Percentiles rank a stretch among this genome's conserved stretches.
These are phyloP conservation scores for Girardinus metallicus DNA, from an alignment of 2,797 vertebrate species.

Conservation along the genomic window DNA sequence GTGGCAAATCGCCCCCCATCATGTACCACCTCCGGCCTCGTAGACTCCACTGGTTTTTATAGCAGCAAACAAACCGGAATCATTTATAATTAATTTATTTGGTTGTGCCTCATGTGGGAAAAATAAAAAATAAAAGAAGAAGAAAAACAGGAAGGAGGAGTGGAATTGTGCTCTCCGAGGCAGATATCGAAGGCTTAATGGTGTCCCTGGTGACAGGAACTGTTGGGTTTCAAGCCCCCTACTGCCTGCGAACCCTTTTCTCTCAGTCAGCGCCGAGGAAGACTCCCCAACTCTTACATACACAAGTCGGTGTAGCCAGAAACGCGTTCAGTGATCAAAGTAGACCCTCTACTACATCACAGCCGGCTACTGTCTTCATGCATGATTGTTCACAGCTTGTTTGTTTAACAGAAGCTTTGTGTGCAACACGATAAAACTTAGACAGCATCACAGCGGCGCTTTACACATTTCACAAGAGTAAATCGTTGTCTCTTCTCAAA, in stretches of 20 bases:
- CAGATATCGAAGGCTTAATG: slow-evolving; percentile 55
- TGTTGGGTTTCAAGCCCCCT: slow-evolving; percentile 27
- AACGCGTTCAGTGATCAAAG: slow-evolving; percentile 36
- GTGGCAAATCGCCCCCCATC: slow-evolving; percentile 26
- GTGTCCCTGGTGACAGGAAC: slow-evolving; percentile 49
- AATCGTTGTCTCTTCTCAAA: slow-evolving; percentile 1
- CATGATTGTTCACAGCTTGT: slow-evolving; percentile 22
- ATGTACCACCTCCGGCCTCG: background rate
- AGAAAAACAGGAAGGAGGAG: slow-evolving; percentile 30
- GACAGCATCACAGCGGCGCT: background rate
- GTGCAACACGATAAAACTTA: slow-evolving; percentile 3
- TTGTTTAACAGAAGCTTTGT: slow-evolving; percentile 23
- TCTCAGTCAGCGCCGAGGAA: slow-evolving; percentile 22
- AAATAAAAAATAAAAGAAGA: slow-evolving; percentile 15
- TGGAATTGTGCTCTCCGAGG: slow-evolving; percentile 42
- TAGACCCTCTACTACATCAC: slow-evolving; percentile 14
- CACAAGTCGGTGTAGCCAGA: slow-evolving; percentile 7
- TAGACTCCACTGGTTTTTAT: slow-evolving; percentile 8
- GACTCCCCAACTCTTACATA: slow-evolving; percentile 1
- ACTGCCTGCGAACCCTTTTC: slow-evolving; percentile 25
- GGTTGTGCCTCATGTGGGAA: background rate
- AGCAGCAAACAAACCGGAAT: slow-evolving; percentile 33
- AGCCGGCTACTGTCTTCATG: slow-evolving; percentile 10
- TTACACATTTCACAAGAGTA: slow-evolving; percentile 1
- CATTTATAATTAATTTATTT: slow-evolving; percentile 61